These are phyloP conservation scores for Coregonus sp. DNA, from an alignment of 2,797 vertebrate species.

Conservation along the genomic window DNA sequence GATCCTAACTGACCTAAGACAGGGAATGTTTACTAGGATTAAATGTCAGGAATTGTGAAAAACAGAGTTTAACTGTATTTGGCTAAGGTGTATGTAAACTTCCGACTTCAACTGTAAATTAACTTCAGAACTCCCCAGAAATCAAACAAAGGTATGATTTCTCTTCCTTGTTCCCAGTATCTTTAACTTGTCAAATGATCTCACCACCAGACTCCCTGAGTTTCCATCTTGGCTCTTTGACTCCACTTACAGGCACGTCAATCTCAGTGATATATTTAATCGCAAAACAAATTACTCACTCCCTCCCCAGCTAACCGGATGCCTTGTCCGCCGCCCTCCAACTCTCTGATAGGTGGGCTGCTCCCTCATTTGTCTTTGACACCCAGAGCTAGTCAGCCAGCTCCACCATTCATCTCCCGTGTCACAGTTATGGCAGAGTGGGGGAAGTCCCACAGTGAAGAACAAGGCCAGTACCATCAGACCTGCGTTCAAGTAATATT, in stretches of 20 bases:
- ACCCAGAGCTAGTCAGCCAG: constrained; percentile 50
- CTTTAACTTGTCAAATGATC: constrained; percentile 39
- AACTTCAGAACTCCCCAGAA: background rate
- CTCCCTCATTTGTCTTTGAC: constrained; percentile 74
- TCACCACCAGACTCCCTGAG: constrained; percentile 34
- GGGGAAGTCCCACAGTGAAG: constrained; percentile 38
- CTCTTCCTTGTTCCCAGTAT: constrained; percentile 8
- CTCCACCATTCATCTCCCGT: constrained; percentile 65
- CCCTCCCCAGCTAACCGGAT: constrained; percentile 35
- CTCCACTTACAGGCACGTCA: constrained; percentile 59
- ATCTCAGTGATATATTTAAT: constrained; percentile 65
- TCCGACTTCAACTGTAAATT: no score
- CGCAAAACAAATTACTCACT: constrained; percentile 65
- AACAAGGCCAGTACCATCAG: background rate
- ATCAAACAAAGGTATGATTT: constrained; percentile 4
- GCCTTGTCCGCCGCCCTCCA: constrained; percentile 44
- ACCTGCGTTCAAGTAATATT: background rate
- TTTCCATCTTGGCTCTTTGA: constrained; percentile 41
- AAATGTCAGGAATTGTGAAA: no score
- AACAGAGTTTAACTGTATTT: no score
- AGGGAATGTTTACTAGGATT: no score
- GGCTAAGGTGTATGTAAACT: no score
- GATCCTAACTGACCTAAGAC: no score
- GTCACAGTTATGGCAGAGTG: constrained; percentile 53
- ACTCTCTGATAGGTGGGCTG: constrained; percentile 62